Conservation (phyloP, 2,888 invertebrate genomes). For the Micoletzkya japonica region DNA sequence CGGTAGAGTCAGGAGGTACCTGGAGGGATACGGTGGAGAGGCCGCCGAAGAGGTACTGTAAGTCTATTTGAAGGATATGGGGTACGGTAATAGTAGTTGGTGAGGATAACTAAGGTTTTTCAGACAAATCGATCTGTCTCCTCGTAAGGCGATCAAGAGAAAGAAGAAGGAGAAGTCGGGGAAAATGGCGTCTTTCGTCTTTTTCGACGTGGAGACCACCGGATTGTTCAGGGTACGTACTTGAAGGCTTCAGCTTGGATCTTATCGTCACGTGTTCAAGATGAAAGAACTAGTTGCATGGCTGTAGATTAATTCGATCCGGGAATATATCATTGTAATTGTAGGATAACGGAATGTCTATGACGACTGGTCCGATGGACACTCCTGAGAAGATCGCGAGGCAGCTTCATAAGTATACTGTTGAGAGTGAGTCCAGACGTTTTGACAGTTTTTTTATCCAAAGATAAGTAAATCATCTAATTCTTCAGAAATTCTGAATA, state of each 20-base stretch:
- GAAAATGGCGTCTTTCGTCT: constrained; percentile 35
- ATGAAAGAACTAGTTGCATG: too few relatives aligned
- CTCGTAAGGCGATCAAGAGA: constrained; percentile 20
- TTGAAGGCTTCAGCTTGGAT: not conserved
- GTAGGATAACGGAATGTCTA: too few relatives aligned
- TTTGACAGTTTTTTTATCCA: not conserved
- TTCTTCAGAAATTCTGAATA: too few relatives aligned
- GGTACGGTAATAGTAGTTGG: not conserved
- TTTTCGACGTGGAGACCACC: constrained; percentile 55
- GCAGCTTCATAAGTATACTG: not conserved
- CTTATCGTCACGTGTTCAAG: not conserved
- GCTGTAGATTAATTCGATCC: too few relatives aligned
- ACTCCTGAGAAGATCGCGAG: not conserved
- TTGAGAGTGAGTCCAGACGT: not conserved
- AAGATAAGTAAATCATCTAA: too few relatives aligned
- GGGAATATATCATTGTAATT: too few relatives aligned
- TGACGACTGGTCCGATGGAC: too few relatives aligned
- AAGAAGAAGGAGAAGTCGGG: constrained; percentile 18
- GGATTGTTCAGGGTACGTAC: constrained; percentile 36
- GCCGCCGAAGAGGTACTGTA: constrained; percentile 3
- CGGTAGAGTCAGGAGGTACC: too few relatives aligned
- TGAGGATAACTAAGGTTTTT: not conserved
- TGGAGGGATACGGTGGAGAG: not conserved
- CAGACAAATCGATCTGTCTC: constrained; percentile 9
- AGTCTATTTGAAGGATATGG: not conserved